Conservation (phyloP, 2,113 vertebrate species). For the Tinamus guttatus region DNA sequence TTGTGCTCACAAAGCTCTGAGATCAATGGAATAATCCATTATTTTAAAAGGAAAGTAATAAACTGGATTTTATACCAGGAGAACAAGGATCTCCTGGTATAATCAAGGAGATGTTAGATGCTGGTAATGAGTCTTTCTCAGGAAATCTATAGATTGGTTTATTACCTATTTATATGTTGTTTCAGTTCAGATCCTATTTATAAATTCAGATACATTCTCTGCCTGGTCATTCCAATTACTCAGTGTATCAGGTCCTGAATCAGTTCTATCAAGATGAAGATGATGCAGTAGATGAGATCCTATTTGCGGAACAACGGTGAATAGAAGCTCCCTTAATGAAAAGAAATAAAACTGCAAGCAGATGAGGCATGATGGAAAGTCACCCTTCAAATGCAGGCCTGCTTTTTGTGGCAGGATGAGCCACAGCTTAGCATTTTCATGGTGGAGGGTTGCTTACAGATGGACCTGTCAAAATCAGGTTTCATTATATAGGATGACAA, state of each 20-base stretch:
- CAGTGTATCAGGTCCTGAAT: conserved; percentile 11
- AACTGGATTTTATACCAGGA: conserved; percentile 13
- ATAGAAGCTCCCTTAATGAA: conserved; percentile 12
- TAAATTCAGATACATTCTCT: conserved; percentile 25
- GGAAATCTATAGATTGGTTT: conserved; percentile 25
- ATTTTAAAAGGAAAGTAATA: conserved; percentile 42
- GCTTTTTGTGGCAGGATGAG: background rate
- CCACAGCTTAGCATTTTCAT: background rate
- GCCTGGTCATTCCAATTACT: conserved; percentile 41
- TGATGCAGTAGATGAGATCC: background rate
- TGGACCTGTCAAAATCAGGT: conserved; percentile 35
- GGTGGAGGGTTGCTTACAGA: background rate
- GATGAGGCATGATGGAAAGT: conserved; percentile 40
- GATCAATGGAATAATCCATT: background rate
- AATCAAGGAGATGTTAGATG: conserved; percentile 18
- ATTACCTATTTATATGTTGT: conserved; percentile 19
- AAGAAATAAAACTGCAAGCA: background rate
- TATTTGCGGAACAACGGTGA: conserved; percentile 43
- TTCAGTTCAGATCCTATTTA: conserved; percentile 31
- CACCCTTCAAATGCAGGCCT: background rate
- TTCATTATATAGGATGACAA: conserved; percentile 24
- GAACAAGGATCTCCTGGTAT: too few relatives aligned
- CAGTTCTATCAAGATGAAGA: background rate
- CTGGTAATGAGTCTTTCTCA: conserved; percentile 20
- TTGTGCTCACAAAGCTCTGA: background rate